phyloP scores from a whole-genome alignment of 2,113 vertebrate genomes.

The Albula glossodonta region DNA sequence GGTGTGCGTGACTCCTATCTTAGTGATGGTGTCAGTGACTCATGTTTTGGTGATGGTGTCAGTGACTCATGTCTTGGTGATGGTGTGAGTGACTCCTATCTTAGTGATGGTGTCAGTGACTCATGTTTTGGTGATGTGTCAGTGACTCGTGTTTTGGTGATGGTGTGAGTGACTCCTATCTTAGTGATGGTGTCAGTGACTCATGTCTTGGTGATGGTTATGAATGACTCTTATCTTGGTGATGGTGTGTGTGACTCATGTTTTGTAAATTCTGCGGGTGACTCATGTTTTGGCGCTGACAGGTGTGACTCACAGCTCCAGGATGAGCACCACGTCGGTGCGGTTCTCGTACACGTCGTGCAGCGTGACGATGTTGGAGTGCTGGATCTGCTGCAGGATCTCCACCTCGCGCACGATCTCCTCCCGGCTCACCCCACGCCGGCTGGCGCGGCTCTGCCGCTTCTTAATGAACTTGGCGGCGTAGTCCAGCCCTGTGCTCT shows the following conservation, averaged over 20 bases:
- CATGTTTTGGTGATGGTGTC: no score
- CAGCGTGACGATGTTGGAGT: slow-evolving; percentile 84
- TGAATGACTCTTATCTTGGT: no score
- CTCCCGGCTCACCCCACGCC: slow-evolving; percentile 83
- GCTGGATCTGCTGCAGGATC: slow-evolving; percentile 87
- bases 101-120: no score
- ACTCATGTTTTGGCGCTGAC: not conserved
- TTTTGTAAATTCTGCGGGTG: not conserved
- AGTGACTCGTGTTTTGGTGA: no score
- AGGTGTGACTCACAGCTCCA: slow-evolving; percentile 85
- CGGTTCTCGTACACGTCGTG: slow-evolving; percentile 93
- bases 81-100: no score
- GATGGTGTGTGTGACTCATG: not conserved
- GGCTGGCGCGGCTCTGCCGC: slow-evolving; percentile 81
- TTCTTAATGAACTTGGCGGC: slow-evolving; percentile 98
- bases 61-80: no score
- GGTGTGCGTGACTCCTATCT: no score
- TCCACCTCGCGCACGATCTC: slow-evolving; percentile 91
- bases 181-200: no score
- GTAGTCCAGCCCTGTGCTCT: slow-evolving; percentile 73
- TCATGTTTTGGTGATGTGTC: no score
- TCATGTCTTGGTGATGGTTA: no score
- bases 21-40: no score
- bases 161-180: no score
- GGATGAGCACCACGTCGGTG: slow-evolving; percentile 92